A percentile compares a stretch with the other conserved stretches of the same genome.
Evolutionary conservation across 2,797 vertebrate species (phyloP).

Genomic region (Bothrops alternatus): DNA sequence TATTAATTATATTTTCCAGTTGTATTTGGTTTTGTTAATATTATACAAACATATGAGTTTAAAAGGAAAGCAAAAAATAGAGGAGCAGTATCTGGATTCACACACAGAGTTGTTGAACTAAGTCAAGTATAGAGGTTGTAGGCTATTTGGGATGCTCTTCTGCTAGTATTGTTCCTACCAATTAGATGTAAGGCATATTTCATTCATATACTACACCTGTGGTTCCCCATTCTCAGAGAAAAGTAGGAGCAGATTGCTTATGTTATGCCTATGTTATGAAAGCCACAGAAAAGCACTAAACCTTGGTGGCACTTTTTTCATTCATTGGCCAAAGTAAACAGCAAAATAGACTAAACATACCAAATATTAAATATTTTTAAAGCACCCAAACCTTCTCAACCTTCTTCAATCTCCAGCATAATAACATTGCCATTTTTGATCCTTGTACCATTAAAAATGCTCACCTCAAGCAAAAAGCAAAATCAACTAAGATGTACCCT

Average conservation of each 20-base stretch:
- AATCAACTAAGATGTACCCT: background rate
- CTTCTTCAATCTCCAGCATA: background rate
- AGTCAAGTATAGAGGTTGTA: background rate
- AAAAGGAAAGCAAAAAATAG: background rate
- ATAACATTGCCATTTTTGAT: background rate
- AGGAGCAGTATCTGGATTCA: background rate
- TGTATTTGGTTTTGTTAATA: background rate
- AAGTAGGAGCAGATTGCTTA: background rate
- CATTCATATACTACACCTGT: background rate
- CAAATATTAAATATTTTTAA: background rate
- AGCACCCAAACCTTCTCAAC: background rate
- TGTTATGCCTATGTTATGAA: background rate
- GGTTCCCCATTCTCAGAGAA: background rate
- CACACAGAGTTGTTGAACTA: background rate
- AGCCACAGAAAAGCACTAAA: background rate
- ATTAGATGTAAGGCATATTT: background rate
- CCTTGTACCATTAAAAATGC: background rate
- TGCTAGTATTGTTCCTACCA: background rate
- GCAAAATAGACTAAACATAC: background rate
- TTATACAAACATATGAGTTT: background rate
- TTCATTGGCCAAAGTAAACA: background rate
- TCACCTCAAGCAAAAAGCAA: background rate
- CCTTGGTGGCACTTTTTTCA: background rate
- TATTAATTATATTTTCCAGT: background rate
- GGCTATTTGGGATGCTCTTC: background rate